Evolutionary conservation across 2,113 vertebrate species (phyloP).

Genomic region (Chionis minor): DNA sequence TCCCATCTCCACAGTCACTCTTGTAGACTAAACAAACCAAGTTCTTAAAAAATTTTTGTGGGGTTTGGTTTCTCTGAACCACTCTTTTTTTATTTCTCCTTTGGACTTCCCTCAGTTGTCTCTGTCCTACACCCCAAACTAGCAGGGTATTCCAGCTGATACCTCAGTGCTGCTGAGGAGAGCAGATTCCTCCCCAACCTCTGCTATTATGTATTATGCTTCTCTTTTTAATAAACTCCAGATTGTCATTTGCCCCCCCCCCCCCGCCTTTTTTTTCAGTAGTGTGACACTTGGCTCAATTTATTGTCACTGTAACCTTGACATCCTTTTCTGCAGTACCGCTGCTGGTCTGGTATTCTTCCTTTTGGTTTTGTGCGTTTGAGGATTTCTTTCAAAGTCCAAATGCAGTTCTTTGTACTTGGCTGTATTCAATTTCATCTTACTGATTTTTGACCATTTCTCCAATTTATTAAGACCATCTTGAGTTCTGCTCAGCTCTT

Average conservation of each 20-base stretch:
- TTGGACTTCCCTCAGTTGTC: background rate
- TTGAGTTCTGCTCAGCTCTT: background rate
- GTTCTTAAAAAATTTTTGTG: background rate
- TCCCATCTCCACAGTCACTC: background rate
- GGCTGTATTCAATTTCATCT: background rate
- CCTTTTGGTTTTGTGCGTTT: background rate
- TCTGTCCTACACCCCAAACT: background rate
- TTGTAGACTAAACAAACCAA: conserved; percentile 1
- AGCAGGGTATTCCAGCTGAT: background rate
- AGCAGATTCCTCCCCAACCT: background rate
- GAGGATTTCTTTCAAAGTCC: background rate
- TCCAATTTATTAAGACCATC: background rate
- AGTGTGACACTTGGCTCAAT: background rate
- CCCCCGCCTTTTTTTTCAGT: background rate
- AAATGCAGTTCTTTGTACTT: background rate
- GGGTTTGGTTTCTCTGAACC: background rate
- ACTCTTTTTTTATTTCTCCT: background rate
- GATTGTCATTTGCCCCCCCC: background rate
- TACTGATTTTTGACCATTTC: background rate
- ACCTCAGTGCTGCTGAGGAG: background rate
- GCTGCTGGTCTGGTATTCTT: background rate
- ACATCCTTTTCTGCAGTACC: background rate
- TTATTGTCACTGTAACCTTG: background rate
- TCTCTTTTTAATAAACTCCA: background rate
- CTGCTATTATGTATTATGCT: background rate